Evolutionary conservation across 2,888 invertebrate species (phyloP).

Genomic region (Drosophila differens): DNA sequence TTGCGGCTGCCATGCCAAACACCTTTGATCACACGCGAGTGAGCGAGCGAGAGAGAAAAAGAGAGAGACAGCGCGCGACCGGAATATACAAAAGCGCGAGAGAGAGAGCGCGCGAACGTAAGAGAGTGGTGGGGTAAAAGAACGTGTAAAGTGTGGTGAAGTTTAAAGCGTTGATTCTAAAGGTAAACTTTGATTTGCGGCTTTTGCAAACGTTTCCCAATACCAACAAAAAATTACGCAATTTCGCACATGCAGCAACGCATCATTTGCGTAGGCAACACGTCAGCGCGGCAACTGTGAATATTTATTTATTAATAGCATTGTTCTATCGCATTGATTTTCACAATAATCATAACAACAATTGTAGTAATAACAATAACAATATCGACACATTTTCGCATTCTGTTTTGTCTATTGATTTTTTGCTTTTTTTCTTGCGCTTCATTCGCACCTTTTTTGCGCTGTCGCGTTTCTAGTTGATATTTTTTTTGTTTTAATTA

Average conservation of each 20-base stretch:
- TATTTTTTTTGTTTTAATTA: slow-evolving; percentile 64
- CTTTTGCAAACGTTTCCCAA: slow-evolving; percentile 34
- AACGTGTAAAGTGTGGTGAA: slow-evolving; percentile 36
- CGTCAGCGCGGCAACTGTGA: slow-evolving; percentile 24
- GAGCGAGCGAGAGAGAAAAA: slow-evolving; percentile 17
- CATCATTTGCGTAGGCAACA: slow-evolving; percentile 56
- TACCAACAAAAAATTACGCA: slow-evolving; percentile 58
- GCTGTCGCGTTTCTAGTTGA: slow-evolving; percentile 38
- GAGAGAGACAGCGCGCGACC: slow-evolving; percentile 26
- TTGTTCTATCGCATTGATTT: slow-evolving; percentile 45
- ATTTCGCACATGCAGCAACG: slow-evolving; percentile 68
- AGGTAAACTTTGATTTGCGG: slow-evolving; percentile 41
- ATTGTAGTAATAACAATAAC: slow-evolving; percentile 40
- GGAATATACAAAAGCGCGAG: slow-evolving; percentile 48
- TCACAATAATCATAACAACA: slow-evolving; percentile 25
- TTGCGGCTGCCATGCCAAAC: slow-evolving; percentile 71
- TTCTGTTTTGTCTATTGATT: slow-evolving; percentile 70
- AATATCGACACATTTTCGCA: slow-evolving; percentile 70
- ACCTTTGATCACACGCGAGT: slow-evolving; percentile 12
- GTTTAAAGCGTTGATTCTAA: slow-evolving; percentile 57
- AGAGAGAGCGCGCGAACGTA: slow-evolving; percentile 18
- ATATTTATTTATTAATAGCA: slow-evolving; percentile 70
- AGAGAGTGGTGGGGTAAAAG: background rate
- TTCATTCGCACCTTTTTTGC: slow-evolving; percentile 75
- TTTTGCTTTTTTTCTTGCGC: slow-evolving; percentile 74